phyloP scores from a whole-genome alignment of 2,888 invertebrate species.

The Spilarctia lutea region DNA sequence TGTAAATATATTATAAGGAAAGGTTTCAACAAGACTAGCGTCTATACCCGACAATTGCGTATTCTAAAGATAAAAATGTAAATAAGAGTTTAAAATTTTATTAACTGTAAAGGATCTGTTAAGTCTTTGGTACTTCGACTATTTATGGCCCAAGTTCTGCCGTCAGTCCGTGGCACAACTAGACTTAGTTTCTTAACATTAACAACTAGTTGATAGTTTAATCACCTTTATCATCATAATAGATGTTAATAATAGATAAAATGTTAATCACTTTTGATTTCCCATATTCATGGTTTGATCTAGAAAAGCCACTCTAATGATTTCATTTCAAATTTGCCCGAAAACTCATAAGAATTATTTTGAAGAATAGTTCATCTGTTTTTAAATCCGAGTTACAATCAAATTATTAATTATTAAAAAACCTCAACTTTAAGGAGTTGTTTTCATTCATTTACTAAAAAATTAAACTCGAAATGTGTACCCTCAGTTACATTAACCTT shows the following conservation, averaged over 20 bases:
- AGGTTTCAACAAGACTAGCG: conserved; percentile 14
- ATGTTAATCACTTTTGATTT: neutral
- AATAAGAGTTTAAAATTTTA: conserved; percentile 1
- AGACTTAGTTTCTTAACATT: neutral
- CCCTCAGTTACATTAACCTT: neutral
- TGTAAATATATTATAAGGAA: conserved; percentile 58
- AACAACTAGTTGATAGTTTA: neutral
- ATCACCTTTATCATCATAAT: neutral
- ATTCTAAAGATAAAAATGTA: conserved; percentile 4
- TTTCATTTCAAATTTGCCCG: neutral
- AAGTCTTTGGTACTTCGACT: neutral
- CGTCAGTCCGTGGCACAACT: neutral
- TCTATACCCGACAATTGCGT: neutral
- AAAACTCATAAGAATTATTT: neutral
- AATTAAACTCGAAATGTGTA: too few relatives aligned
- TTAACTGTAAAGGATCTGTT: neutral
- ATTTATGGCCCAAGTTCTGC: neutral
- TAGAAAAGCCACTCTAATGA: neutral
- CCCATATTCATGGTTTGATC: neutral
- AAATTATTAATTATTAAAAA: neutral
- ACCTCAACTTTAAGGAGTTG: too few relatives aligned
- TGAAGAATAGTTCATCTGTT: too few relatives aligned
- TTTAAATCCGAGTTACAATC: neutral
- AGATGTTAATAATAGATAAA: too few relatives aligned
- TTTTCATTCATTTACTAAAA: too few relatives aligned